phyloP scores from a whole-genome alignment of 2,113 vertebrate species.

The Dascyllus trimaculatus region DNA sequence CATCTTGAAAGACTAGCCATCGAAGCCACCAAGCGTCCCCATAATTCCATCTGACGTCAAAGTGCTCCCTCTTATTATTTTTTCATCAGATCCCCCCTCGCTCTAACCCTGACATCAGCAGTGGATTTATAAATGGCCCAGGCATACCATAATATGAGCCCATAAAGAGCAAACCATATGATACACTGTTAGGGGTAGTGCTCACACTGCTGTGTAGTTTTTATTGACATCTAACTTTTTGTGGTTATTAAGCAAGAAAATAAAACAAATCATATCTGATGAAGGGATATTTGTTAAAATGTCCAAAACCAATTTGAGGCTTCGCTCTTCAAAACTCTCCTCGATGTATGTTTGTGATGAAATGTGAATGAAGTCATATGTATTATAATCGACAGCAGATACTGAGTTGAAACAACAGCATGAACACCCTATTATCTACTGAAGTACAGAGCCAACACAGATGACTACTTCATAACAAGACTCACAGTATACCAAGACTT shows the following conservation, averaged over 20 bases:
- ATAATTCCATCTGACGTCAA: slow-evolving; percentile 15
- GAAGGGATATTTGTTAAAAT: slow-evolving; percentile 49
- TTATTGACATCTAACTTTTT: slow-evolving; percentile 51
- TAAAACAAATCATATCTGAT: slow-evolving; percentile 62
- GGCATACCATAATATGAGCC: slow-evolving; percentile 57
- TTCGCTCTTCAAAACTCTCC: slow-evolving; percentile 40
- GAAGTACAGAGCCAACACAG: slow-evolving; percentile 65
- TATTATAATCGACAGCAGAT: slow-evolving; percentile 64
- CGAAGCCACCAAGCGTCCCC: slow-evolving; percentile 50
- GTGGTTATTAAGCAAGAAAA: slow-evolving; percentile 50
- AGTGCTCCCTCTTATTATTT: slow-evolving; percentile 20
- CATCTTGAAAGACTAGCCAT: slow-evolving; percentile 70
- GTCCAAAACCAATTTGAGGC: slow-evolving; percentile 33
- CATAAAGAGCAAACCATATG: slow-evolving; percentile 60
- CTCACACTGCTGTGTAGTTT: slow-evolving; percentile 32
- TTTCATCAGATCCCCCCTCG: slow-evolving; percentile 28
- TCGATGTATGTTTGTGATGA: slow-evolving; percentile 50
- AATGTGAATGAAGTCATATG: slow-evolving; percentile 33
- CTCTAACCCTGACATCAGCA: slow-evolving; percentile 67
- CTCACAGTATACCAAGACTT: slow-evolving; percentile 68
- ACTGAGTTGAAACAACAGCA: slow-evolving; percentile 61
- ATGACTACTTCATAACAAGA: slow-evolving; percentile 68
- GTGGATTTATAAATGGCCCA: slow-evolving; percentile 36
- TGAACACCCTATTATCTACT: slow-evolving; percentile 62
- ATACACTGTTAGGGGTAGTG: slow-evolving; percentile 35